These are phyloP conservation scores for Hydractinia echinata DNA, from an alignment of 30 jellyfish, hydroid and myxozoan species.

Conservation along the genomic window DNA sequence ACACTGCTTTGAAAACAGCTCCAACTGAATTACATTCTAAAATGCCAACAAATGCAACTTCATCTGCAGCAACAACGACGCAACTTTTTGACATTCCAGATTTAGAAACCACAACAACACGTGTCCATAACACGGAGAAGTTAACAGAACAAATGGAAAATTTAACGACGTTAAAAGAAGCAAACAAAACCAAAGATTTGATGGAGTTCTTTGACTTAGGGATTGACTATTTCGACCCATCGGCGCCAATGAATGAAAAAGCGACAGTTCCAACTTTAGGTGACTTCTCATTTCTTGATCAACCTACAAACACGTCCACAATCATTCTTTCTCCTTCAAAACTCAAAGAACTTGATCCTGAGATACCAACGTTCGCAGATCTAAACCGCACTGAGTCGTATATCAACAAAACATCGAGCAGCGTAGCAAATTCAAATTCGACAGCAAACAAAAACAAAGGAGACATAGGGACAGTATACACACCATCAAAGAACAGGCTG, in stretches of 20 bases:
- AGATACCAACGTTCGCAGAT: too few species aligned
- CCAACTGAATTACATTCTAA: background rate
- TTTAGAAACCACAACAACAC: background rate
- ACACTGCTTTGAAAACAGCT: background rate
- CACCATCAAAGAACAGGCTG: background rate
- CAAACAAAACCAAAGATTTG: background rate
- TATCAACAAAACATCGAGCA: too few species aligned
- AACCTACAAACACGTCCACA: background rate
- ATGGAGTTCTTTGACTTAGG: background rate
- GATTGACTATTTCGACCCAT: background rate
- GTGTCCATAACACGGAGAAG: background rate
- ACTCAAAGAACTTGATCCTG: background rate
- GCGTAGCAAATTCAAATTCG: background rate
- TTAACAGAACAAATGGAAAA: background rate
- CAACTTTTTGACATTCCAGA: background rate
- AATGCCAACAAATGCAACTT: constrained; percentile 4
- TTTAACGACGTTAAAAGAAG: background rate
- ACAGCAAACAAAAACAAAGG: background rate
- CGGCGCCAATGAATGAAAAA: background rate
- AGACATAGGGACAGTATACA: too few species aligned
- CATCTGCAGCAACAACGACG: background rate
- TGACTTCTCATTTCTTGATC: background rate
- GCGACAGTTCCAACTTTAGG: constrained; percentile 4
- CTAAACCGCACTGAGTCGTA: too few species aligned
- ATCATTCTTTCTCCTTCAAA: background rate